Percentiles rank a stretch among this genome's conserved stretches.
These are phyloP conservation scores for Cataglyphis albicans DNA, from an alignment of 2,888 invertebrate species.

Conservation along the genomic window DNA sequence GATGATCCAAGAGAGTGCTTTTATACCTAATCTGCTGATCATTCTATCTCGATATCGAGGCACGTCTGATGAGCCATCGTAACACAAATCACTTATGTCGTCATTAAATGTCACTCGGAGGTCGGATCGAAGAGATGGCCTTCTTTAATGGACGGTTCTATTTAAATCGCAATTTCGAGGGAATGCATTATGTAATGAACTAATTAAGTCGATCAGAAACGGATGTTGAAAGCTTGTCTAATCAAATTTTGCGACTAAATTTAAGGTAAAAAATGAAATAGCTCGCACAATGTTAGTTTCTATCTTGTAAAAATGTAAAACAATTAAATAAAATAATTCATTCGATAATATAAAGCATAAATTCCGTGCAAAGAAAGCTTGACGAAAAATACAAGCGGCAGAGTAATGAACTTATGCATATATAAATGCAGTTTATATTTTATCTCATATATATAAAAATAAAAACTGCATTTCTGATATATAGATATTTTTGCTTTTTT, in stretches of 20 bases:
- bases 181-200: not conserved
- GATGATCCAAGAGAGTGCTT: constrained; percentile 48
- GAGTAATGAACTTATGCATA: not conserved
- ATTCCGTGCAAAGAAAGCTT: not conserved
- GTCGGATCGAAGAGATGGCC: constrained; percentile 13
- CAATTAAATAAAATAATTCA: not conserved
- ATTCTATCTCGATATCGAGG: constrained; percentile 32
- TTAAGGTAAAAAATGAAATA: not conserved
- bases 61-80: constrained; percentile 40
- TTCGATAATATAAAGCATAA: not conserved
- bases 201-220: constrained; percentile 27
- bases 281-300: not conserved
- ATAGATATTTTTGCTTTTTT: not conserved
- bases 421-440: constrained; percentile 8
- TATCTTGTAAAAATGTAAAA: not conserved
- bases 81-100: constrained; percentile 49
- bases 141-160: constrained; percentile 28
- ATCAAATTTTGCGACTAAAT: not conserved
- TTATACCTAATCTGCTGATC: constrained; percentile 43
- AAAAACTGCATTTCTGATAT: not conserved
- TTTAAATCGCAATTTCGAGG: constrained; percentile 38
- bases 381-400: constrained; percentile 6
- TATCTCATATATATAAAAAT: not conserved
- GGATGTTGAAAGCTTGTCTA: not conserved
- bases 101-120: constrained; percentile 50